phyloP scores from a whole-genome alignment of 2,113 vertebrate genomes.

The Thomomys bottae region DNA sequence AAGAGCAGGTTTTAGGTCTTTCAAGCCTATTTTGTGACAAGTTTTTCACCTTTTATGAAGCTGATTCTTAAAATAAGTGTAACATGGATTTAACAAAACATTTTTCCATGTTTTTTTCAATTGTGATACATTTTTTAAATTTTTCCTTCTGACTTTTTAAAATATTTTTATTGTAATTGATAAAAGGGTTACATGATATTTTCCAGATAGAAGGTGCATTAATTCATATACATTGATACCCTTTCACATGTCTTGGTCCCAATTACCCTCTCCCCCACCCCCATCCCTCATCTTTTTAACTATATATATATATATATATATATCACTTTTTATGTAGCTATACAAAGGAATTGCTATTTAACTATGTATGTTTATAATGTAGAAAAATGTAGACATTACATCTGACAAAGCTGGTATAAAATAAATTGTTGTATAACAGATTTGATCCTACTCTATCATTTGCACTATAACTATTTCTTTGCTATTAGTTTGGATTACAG shows the following conservation, averaged over 20 bases:
- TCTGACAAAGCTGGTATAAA: neutral
- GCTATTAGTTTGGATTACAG: slow-evolving; percentile 19
- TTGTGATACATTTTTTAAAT: neutral
- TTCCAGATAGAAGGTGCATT: too few species aligned
- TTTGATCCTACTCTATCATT: neutral
- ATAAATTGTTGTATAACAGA: slow-evolving; percentile 32
- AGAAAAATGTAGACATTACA: slow-evolving; percentile 5
- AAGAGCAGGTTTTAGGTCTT: neutral
- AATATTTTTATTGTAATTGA: too few species aligned
- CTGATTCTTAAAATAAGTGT: neutral
- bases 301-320: too few species aligned
- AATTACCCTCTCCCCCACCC: too few species aligned
- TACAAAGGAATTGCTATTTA: too few species aligned
- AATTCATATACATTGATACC: too few species aligned
- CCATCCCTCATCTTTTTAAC: too few species aligned
- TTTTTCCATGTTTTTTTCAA: neutral
- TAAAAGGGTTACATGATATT: too few species aligned
- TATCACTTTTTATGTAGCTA: too few species aligned
- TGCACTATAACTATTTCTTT: slow-evolving; percentile 7
- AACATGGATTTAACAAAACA: neutral
- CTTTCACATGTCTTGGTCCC: too few species aligned
- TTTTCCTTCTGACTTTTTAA: too few species aligned
- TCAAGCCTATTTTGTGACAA: neutral
- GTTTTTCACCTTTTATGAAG: too few species aligned
- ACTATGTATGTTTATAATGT: neutral